phyloP scores from a whole-genome alignment of 2,888 invertebrate species.

The Muschampia plurimacula region DNA sequence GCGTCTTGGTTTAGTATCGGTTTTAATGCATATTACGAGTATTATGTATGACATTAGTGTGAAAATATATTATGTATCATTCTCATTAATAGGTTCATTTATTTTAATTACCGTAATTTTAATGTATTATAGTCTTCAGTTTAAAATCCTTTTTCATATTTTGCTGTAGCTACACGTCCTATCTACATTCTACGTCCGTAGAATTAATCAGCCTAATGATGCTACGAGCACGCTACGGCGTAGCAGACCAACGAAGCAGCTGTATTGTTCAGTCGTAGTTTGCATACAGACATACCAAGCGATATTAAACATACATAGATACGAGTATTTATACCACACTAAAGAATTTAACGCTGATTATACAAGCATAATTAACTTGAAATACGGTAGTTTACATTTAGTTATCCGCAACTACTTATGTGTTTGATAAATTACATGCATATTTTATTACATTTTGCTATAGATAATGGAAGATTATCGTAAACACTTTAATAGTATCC shows the following conservation, averaged over 20 bases:
- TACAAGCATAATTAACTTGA: not conserved
- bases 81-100: too few species aligned
- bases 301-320: not conserved
- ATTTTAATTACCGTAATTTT: too few species aligned
- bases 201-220: conserved; percentile 23
- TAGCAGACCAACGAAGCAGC: conserved; percentile 3
- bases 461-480: too few species aligned
- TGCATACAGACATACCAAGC: not conserved
- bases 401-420: not conserved
- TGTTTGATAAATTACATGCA: not conserved
- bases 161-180: too few species aligned
- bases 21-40: too few species aligned
- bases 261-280: conserved; percentile 1
- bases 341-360: conserved; percentile 1
- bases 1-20: too few species aligned
- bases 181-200: not conserved
- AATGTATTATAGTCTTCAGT: too few species aligned
- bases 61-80: too few species aligned
- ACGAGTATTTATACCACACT: not conserved
- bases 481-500: too few species aligned
- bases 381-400: not conserved
- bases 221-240: conserved; percentile 10
- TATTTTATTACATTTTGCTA: not conserved
- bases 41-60: too few species aligned
- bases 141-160: too few species aligned